Percentiles rank a stretch among this genome's conserved stretches.
phyloP scores from a whole-genome alignment of 2,797 vertebrate species.

The Botia kubotai region DNA sequence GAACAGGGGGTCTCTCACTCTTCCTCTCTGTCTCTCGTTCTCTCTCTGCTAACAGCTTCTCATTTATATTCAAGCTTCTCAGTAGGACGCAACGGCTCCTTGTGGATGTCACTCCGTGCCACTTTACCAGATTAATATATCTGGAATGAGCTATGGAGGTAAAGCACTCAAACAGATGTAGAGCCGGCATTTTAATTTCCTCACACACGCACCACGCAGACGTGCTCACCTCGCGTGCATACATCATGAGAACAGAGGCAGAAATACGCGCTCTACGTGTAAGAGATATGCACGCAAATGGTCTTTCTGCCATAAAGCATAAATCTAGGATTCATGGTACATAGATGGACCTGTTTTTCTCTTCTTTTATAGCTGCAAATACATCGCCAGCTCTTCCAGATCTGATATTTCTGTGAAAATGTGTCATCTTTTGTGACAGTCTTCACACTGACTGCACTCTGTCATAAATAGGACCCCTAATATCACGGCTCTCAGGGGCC shows the following conservation, averaged over 20 bases:
- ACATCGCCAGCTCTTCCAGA: slow-evolving; percentile 1
- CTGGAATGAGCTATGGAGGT: slow-evolving; percentile 70
- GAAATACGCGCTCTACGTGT: slow-evolving; percentile 16
- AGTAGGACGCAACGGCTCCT: slow-evolving; percentile 71
- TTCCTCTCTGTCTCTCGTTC: slow-evolving; percentile 37
- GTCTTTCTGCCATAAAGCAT: slow-evolving; percentile 37
- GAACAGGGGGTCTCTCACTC: slow-evolving; percentile 42
- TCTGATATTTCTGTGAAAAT: slow-evolving; percentile 12
- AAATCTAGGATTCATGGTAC: slow-evolving; percentile 32
- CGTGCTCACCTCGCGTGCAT: slow-evolving; percentile 8
- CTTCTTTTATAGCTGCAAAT: slow-evolving; percentile 2
- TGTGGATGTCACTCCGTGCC: slow-evolving; percentile 70
- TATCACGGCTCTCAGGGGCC: neutral
- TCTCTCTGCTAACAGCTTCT: slow-evolving; percentile 64
- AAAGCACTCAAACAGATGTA: slow-evolving; percentile 70
- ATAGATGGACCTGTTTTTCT: slow-evolving; percentile 27
- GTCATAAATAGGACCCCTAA: neutral
- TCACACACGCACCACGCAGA: slow-evolving; percentile 3
- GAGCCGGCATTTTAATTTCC: slow-evolving; percentile 69
- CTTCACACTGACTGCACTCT: neutral
- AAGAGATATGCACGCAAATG: slow-evolving; percentile 9
- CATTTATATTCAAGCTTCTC: slow-evolving; percentile 72
- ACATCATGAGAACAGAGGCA: slow-evolving; percentile 19
- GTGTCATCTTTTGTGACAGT: neutral
- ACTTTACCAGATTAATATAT: slow-evolving; percentile 76